These are phyloP conservation scores for Melospiza melodia DNA, from an alignment of 2,113 vertebrate species.

Conservation along the genomic window DNA sequence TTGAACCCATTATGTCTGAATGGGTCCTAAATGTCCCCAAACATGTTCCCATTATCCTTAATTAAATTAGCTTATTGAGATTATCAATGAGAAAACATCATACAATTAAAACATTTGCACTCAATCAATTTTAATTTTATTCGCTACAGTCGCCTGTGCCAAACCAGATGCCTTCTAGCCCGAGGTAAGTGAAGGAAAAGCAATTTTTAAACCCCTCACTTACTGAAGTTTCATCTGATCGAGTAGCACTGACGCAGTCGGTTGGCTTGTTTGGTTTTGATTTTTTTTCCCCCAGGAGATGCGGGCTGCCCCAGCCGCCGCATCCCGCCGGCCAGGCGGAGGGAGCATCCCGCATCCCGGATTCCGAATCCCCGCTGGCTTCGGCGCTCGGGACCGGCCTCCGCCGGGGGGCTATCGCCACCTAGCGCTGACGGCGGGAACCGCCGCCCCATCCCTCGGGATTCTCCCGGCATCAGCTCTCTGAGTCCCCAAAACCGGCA, in stretches of 20 bases:
- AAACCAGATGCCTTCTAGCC: slow-evolving; percentile 49
- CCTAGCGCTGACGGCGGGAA: background rate
- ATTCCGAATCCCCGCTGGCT: background rate
- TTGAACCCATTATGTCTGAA: slow-evolving; percentile 3
- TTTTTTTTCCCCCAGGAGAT: background rate
- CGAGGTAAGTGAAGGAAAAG: slow-evolving; percentile 22
- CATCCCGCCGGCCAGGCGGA: no score
- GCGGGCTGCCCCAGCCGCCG: background rate
- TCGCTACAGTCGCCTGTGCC: background rate
- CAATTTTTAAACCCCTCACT: slow-evolving; percentile 26
- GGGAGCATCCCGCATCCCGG: no score
- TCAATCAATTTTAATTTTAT: slow-evolving; percentile 68
- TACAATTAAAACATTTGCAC: slow-evolving; percentile 63
- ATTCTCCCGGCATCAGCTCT: fast-evolving
- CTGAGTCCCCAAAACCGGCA: fast-evolving
- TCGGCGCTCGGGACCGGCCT: background rate
- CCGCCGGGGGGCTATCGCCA: background rate
- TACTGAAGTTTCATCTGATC: background rate
- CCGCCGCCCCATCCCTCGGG: fast-evolving
- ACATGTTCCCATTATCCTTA: slow-evolving; percentile 22
- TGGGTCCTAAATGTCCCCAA: background rate
- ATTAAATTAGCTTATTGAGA: slow-evolving; percentile 38
- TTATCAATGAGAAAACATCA: slow-evolving; percentile 45
- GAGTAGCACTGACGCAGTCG: background rate
- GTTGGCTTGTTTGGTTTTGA: background rate